phyloP scores from a whole-genome alignment of 2,888 invertebrate genomes.

The Rhagonycha fulva region DNA sequence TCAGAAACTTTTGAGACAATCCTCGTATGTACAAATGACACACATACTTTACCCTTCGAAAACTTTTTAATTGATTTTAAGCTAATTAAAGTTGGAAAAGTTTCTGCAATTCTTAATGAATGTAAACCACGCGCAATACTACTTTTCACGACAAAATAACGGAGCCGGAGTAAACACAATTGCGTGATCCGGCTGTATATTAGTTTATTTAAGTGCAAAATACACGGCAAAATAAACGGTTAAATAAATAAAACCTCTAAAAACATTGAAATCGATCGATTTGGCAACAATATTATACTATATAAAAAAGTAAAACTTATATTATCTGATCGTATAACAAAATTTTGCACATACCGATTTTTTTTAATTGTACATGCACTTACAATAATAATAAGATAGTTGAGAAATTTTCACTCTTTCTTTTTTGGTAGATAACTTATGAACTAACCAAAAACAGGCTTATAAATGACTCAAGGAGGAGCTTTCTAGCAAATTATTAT shows the following conservation, averaged over 20 bases:
- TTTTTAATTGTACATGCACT: too few species aligned
- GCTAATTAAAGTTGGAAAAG: neutral
- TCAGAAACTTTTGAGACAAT: too few species aligned
- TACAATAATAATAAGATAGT: too few species aligned
- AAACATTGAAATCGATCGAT: neutral
- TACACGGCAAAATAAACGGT: neutral
- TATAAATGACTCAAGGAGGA: too few species aligned
- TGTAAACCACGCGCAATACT: neutral
- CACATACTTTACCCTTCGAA: neutral
- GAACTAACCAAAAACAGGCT: too few species aligned
- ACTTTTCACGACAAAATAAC: neutral
- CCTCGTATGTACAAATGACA: neutral
- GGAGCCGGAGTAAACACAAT: neutral
- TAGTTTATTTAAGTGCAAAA: neutral
- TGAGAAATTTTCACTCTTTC: too few species aligned
- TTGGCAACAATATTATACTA: neutral
- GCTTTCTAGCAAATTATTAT: too few species aligned
- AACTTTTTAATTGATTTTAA: neutral
- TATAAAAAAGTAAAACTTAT: too few species aligned
- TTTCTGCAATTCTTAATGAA: neutral
- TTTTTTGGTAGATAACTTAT: too few species aligned
- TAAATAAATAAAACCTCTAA: neutral
- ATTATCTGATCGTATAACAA: too few species aligned
- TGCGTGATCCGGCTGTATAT: neutral
- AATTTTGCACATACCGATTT: too few species aligned